These are phyloP conservation scores for Lasioglossum malachurum DNA, from an alignment of 2,888 invertebrate genomes.

Conservation along the genomic window DNA sequence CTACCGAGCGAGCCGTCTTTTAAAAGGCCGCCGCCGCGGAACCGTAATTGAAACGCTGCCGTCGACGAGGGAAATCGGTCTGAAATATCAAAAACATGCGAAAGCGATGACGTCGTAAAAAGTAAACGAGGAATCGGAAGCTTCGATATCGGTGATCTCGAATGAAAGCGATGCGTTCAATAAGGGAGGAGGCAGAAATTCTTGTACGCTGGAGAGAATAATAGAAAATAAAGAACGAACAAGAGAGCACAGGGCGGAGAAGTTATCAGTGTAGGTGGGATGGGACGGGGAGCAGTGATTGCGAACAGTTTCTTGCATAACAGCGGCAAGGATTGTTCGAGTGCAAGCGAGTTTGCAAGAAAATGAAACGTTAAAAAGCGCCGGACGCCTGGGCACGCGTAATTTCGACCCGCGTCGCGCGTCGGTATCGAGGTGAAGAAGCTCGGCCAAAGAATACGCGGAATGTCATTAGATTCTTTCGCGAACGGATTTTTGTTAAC, in stretches of 20 bases:
- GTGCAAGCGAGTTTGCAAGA: not conserved
- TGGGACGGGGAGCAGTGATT: not conserved
- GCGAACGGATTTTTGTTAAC: constrained; percentile 40
- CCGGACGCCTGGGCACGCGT: not conserved
- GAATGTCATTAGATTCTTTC: constrained; percentile 27
- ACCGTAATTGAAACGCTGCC: not conserved
- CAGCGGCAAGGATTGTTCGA: not conserved
- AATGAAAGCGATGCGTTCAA: not conserved
- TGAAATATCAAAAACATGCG: not conserved
- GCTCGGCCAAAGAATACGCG: not conserved
- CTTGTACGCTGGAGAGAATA: not conserved
- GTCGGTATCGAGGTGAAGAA: not conserved
- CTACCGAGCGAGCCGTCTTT: too few species aligned
- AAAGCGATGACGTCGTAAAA: not conserved
- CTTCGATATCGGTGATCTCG: not conserved
- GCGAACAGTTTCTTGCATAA: not conserved
- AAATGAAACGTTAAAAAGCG: not conserved
- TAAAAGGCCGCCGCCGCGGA: too few species aligned
- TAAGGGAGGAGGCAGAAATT: not conserved
- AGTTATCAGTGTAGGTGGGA: not conserved
- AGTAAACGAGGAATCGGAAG: not conserved
- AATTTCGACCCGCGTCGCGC: not conserved
- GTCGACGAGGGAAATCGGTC: not conserved
- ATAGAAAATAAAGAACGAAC: not conserved
- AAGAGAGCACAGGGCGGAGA: not conserved